Percentiles rank a stretch among this genome's conserved stretches.
Conservation (phyloP, 2,113 vertebrate genomes). For the Formicarius rufipectus region DNA sequence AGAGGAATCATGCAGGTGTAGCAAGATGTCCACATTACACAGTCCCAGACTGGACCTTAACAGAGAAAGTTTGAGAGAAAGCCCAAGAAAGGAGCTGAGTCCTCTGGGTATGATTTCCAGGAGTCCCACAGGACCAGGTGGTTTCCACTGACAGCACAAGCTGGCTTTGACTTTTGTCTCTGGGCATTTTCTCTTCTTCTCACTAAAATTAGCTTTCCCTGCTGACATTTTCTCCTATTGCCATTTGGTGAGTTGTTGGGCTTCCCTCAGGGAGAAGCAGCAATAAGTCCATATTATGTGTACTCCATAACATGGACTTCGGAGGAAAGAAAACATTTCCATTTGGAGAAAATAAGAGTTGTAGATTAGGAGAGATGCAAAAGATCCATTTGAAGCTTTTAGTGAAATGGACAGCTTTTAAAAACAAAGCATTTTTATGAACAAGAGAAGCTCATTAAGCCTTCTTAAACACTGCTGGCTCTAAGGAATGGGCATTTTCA, state of each 20-base stretch:
- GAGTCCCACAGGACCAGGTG: neutral
- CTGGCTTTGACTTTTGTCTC: neutral
- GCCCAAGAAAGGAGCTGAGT: neutral
- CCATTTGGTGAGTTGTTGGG: neutral
- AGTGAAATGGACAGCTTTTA: neutral
- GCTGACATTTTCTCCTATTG: neutral
- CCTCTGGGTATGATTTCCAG: neutral
- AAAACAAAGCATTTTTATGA: constrained; percentile 35
- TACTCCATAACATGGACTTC: neutral
- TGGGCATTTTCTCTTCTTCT: neutral
- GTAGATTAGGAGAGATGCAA: neutral
- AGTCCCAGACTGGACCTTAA: neutral
- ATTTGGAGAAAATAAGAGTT: neutral
- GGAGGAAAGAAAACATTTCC: neutral
- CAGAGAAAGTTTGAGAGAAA: neutral
- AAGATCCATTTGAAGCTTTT: constrained; percentile 9
- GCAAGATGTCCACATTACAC: neutral
- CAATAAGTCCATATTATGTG: neutral
- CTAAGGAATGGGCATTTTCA: constrained; percentile 13
- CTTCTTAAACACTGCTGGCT: neutral
- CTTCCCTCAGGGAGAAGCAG: neutral
- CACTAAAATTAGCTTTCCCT: neutral
- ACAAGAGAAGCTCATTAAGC: neutral
- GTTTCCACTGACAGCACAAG: neutral
- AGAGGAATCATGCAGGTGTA: neutral